Conservation (phyloP, 2,888 invertebrate species). For the Ellobium chinense region DNA sequence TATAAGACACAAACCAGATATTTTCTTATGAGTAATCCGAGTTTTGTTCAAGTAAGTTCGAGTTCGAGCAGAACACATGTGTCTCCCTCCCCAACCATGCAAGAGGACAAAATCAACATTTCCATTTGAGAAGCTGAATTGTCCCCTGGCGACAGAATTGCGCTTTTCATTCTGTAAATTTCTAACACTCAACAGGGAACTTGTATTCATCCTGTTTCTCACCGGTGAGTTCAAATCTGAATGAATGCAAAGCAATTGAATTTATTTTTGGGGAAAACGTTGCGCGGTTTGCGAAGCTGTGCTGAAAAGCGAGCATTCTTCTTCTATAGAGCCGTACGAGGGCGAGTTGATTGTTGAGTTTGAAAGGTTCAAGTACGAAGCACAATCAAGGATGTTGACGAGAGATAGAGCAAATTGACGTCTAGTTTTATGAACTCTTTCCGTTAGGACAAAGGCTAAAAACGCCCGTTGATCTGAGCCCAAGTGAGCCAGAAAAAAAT, state of each 20-base stretch:
- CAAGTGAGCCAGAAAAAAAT: too few species aligned
- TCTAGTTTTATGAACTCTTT: neutral
- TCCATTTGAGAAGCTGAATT: neutral
- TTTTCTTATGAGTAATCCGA: neutral
- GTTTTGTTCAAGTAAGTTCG: neutral
- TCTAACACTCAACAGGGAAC: neutral
- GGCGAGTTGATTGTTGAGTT: neutral
- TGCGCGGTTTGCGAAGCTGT: neutral
- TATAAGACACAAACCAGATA: neutral
- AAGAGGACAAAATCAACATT: conserved; percentile 8
- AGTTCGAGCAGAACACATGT: neutral
- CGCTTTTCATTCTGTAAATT: conserved; percentile 19
- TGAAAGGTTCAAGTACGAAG: neutral
- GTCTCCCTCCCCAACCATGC: neutral
- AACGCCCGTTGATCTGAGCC: neutral
- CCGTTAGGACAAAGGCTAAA: neutral
- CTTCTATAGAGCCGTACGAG: neutral
- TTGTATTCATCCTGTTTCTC: neutral
- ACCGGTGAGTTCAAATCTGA: neutral
- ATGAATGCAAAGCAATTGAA: too few species aligned
- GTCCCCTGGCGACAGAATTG: neutral
- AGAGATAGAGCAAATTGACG: neutral
- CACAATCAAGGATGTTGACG: neutral
- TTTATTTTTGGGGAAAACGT: neutral
- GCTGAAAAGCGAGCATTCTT: neutral